Percentiles rank a stretch among this genome's conserved stretches.
Conservation (phyloP, 2,888 invertebrate genomes). For the Rhagonycha fulva region DNA sequence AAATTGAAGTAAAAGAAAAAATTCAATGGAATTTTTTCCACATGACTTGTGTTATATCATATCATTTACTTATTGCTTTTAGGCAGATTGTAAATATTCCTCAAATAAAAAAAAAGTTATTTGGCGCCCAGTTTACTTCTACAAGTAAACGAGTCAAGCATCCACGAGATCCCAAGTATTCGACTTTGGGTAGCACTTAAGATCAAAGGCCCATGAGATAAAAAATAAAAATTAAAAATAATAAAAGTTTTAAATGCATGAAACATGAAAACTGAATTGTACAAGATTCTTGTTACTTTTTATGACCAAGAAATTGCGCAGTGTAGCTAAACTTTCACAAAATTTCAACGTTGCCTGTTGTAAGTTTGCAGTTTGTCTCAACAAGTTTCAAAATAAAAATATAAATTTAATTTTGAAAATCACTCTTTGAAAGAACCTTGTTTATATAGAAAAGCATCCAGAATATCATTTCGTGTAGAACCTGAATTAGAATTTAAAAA, state of each 20-base stretch:
- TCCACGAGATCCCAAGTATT: too few relatives aligned
- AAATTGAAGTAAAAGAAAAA: too few relatives aligned
- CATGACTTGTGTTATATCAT: too few relatives aligned
- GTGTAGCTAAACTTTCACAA: neutral
- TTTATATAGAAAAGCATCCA: neutral
- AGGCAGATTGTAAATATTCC: too few relatives aligned
- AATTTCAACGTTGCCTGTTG: neutral
- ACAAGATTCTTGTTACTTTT: neutral
- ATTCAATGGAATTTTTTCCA: too few relatives aligned
- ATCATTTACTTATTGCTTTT: too few relatives aligned
- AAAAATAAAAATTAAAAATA: neutral
- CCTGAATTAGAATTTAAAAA: neutral
- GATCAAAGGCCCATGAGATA: neutral
- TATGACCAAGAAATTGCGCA: neutral
- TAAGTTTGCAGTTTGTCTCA: neutral
- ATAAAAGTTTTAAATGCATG: neutral
- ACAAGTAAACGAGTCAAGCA: too few relatives aligned
- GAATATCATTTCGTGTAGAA: neutral
- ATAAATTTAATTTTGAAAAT: neutral
- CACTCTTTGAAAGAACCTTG: neutral
- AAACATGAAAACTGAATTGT: neutral
- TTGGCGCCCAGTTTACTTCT: too few relatives aligned
- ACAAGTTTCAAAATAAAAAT: neutral
- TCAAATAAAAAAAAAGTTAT: too few relatives aligned
- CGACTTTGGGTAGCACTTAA: too few relatives aligned